A percentile compares a stretch with the other conserved stretches of the same genome.
These are phyloP conservation scores for Cataglyphis cursor DNA, from an alignment of 2,888 invertebrate species.

Conservation along the genomic window DNA sequence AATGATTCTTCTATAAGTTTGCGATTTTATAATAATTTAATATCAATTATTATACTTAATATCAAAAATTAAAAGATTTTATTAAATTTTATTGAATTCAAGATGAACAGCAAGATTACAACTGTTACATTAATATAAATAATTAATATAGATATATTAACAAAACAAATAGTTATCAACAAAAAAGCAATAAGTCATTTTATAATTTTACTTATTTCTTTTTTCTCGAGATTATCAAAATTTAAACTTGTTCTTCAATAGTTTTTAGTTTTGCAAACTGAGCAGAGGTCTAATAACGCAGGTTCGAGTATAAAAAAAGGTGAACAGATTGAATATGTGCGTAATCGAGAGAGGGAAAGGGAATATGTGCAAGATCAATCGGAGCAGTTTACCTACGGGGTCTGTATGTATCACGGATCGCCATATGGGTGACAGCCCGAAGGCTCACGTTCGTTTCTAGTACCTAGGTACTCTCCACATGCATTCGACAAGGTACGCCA, in stretches of 20 bases:
- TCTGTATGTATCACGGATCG: constrained; percentile 11
- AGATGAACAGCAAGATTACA: neutral
- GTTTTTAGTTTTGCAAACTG: neutral
- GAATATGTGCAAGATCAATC: constrained; percentile 22
- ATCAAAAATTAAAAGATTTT: neutral
- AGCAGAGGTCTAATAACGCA: constrained; percentile 12
- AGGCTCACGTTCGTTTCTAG: constrained; percentile 80
- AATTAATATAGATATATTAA: neutral
- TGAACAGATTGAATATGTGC: constrained; percentile 74
- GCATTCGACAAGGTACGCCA: constrained; percentile 78
- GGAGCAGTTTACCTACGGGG: constrained; percentile 76
- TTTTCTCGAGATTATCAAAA: neutral
- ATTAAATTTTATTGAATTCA: constrained; percentile 4
- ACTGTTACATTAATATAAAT: neutral
- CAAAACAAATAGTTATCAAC: constrained; percentile 3
- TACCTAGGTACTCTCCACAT: constrained; percentile 75
- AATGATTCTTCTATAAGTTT: neutral
- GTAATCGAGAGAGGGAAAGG: neutral
- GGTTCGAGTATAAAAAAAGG: constrained; percentile 57
- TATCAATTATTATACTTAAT: neutral
- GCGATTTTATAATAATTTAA: neutral
- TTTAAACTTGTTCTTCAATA: neutral
- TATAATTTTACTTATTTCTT: neutral
- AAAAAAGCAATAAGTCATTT: constrained; percentile 4
- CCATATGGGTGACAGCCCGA: constrained; percentile 84